Evolutionary conservation across 2,888 invertebrate genomes (phyloP).

Genomic region (Acanthosepion lycidas): DNA sequence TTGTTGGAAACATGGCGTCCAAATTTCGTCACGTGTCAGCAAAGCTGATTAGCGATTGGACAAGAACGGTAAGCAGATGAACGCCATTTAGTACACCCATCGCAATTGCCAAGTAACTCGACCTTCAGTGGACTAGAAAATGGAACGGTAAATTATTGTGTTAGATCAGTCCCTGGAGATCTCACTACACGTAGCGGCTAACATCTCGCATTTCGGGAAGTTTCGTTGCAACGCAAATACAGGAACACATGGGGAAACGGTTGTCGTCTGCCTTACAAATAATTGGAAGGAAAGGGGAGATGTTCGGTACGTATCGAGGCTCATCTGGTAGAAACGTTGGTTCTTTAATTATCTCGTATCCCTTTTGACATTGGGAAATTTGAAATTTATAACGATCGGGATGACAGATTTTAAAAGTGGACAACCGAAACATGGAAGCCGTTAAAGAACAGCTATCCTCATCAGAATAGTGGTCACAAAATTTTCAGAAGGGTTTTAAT

Average conservation of each 20-base stretch:
- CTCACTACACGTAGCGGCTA: neutral
- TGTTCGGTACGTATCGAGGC: neutral
- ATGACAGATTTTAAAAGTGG: too few relatives aligned
- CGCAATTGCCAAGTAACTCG: slow-evolving; percentile 6
- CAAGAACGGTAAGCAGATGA: neutral
- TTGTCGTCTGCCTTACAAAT: neutral
- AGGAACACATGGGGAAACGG: neutral
- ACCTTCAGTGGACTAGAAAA: slow-evolving; percentile 33
- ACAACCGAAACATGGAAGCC: too few relatives aligned
- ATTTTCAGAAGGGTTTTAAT: too few relatives aligned
- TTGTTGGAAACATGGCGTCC: neutral
- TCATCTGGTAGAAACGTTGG: neutral
- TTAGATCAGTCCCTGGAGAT: slow-evolving; percentile 33
- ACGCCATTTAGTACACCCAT: neutral
- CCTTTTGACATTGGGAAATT: too few relatives aligned
- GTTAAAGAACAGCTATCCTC: too few relatives aligned
- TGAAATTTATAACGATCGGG: too few relatives aligned
- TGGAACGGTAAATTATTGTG: slow-evolving; percentile 33
- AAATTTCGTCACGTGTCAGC: neutral
- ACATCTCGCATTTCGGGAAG: neutral
- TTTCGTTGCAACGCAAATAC: slow-evolving; percentile 8
- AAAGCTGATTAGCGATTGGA: neutral
- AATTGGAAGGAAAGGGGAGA: neutral
- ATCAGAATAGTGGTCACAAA: too few relatives aligned
- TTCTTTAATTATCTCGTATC: too few relatives aligned